These are phyloP conservation scores for Aquatica leii DNA, from an alignment of 2,888 invertebrate species.

Conservation along the genomic window DNA sequence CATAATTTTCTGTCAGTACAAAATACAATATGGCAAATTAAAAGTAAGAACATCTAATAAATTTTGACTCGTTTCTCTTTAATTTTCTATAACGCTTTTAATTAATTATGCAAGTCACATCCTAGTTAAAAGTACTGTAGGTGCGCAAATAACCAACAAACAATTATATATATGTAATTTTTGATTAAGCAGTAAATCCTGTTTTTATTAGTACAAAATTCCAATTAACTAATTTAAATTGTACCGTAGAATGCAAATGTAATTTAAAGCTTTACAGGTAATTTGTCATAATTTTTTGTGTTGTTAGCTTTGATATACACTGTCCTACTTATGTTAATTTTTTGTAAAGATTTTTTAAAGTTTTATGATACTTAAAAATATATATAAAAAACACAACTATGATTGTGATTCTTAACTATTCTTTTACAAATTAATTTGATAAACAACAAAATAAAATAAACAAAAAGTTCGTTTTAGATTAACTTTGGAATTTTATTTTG, in stretches of 20 bases:
- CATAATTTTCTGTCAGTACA: too few species aligned
- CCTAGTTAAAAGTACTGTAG: neutral
- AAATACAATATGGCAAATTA: neutral
- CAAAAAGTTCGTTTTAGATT: too few species aligned
- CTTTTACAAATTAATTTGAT: too few species aligned
- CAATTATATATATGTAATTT: neutral
- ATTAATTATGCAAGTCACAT: constrained; percentile 8
- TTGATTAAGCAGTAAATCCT: constrained; percentile 1
- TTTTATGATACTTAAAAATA: too few species aligned
- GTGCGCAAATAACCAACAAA: neutral
- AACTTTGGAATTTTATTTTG: too few species aligned
- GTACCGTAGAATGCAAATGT: constrained; percentile 5
- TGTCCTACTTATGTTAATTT: too few species aligned
- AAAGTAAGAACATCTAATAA: neutral
- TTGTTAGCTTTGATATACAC: too few species aligned
- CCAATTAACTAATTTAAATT: constrained; percentile 4
- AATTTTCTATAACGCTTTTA: neutral
- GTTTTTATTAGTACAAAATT: neutral
- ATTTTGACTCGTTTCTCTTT: neutral
- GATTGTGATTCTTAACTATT: too few species aligned
- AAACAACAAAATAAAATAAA: too few species aligned
- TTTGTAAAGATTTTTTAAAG: too few species aligned
- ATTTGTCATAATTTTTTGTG: neutral
- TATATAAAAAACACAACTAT: too few species aligned
- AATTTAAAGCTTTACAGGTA: neutral